Base-by-base conservation (phyloP, 1,140 invertebrate species). In the Lysiphlebus fabarum region DNA sequence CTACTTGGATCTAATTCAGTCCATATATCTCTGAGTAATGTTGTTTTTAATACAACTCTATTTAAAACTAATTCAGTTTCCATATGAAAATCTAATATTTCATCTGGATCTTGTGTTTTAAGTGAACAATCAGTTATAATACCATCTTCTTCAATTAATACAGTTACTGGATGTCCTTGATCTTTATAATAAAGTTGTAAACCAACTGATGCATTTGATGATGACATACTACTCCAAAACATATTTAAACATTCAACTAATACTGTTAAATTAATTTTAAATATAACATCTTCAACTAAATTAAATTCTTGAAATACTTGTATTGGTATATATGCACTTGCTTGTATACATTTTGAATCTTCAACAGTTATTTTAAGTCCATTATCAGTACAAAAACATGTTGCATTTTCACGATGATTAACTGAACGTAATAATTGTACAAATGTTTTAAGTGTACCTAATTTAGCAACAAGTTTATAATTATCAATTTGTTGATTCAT, bases 341-440 rank as follows among this genome's bases (percentile, higher is more conserved):
- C 93, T 79, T 96, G 93, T 45, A 95, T 86, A 82, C 90, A 93
- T 79, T 93, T 94, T 7, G 89, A 85, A 77, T 95, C 91, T 77
- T 96, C 93, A 1, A 95, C 90, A 0, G 92, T 95, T 6, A 96
- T 78, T 80, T 95, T 96, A n/a, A 97, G 71, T 4, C 94, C 95
- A 77, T 92, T 88, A 40, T 88, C 82, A 62, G 87, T 89, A 1
- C 86, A 89, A 79, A 87, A 88, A 65, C 93, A 86, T 37, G 87
- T 87, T 1, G 90, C 92, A 68, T 79, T 86, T 92, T 95, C 91
- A 82, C 90, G 90, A 71, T 95, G 94, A 75, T 91, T 88, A 45
- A 95, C 86, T 33, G 92, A 85, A 82, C 91, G 94, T n/a, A 95
- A 78, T 43, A 95, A 82, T 64, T 87, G 87, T 45, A 88, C 86